Conservation (phyloP, 2,797 vertebrate species). For the Bucorvus abyssinicus region DNA sequence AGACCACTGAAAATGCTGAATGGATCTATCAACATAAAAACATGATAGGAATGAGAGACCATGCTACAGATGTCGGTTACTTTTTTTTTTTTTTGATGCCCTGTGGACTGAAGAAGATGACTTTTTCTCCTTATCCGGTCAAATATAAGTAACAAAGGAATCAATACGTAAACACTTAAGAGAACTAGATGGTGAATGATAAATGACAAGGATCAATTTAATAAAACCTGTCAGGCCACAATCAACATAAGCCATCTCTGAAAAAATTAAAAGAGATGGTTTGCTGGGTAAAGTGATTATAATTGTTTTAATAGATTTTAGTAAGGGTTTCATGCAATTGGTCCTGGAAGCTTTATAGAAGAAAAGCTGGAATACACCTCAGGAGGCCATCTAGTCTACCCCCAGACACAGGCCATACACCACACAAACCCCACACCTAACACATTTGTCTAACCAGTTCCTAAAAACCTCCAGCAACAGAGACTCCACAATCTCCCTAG, state of each 20-base stretch:
- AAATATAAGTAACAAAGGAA: slow-evolving; percentile 37
- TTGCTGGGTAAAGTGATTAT: neutral
- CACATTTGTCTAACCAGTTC: neutral
- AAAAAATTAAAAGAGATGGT: neutral
- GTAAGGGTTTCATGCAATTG: neutral
- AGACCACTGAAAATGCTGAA: neutral
- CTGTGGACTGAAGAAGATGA: neutral
- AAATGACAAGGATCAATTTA: neutral
- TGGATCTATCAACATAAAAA: neutral
- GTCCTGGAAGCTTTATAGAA: neutral
- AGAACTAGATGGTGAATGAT: slow-evolving; percentile 8
- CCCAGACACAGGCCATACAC: neutral
- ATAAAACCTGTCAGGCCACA: neutral
- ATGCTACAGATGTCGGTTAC: neutral
- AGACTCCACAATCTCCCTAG: neutral
- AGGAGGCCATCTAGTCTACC: neutral
- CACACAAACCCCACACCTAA: neutral
- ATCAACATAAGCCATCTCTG: neutral
- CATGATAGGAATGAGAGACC: neutral
- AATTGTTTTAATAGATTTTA: neutral
- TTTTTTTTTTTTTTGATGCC: neutral
- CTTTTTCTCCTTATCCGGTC: neutral
- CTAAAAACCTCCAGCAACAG: neutral
- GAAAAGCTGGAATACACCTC: neutral
- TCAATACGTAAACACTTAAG: slow-evolving; percentile 4